Conservation (phyloP, 2,113 vertebrate genomes). For the Trogon melanurus region DNA sequence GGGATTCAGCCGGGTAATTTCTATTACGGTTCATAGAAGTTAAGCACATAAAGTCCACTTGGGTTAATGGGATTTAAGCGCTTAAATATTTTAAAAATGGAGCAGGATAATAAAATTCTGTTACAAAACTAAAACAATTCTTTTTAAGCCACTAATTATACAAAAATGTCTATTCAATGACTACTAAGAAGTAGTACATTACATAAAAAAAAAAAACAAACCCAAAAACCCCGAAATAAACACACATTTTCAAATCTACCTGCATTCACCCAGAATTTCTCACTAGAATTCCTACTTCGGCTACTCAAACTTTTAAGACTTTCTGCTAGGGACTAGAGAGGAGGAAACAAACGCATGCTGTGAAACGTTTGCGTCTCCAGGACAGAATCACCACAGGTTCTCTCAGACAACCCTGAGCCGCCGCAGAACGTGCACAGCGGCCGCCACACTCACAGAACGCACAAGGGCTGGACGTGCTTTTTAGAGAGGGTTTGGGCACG, state of each 20-base stretch:
- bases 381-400: background rate
- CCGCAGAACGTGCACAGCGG: background rate
- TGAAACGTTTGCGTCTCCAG: background rate
- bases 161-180: background rate
- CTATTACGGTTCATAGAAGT: conserved; percentile 1
- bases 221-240: no score
- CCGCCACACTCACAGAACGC: accelerated
- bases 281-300: background rate
- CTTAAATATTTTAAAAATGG: conserved; percentile 22
- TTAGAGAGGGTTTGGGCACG: accelerated
- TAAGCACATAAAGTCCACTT: background rate
- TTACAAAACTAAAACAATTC: background rate
- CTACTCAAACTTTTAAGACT: background rate
- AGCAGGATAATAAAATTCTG: background rate
- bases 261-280: background rate
- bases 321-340: background rate
- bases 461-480: background rate
- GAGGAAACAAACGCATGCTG: accelerated
- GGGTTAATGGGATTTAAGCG: conserved; percentile 17
- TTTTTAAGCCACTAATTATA: background rate
- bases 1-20: background rate
- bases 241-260: background rate
- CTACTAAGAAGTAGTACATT: background rate
- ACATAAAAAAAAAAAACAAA: background rate
- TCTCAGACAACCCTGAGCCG: background rate